Evolutionary conservation across 2,113 vertebrate species (phyloP).

Genomic region (Perognathus longimembris): DNA sequence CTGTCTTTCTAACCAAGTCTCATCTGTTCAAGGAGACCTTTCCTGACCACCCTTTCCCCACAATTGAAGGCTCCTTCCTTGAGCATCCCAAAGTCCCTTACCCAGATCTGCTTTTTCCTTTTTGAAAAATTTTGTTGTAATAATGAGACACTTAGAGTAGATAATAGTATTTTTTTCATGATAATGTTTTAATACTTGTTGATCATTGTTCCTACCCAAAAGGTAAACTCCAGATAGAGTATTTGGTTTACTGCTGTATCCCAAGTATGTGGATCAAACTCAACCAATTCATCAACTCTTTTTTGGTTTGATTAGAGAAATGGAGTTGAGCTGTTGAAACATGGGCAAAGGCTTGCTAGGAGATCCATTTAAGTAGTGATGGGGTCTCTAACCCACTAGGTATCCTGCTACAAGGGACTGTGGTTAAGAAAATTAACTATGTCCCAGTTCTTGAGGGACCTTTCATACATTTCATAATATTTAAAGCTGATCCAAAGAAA

Average conservation of each 20-base stretch:
- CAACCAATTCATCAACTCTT: not conserved
- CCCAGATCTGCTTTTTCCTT: not conserved
- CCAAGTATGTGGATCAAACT: not conserved
- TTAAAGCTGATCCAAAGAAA: not conserved
- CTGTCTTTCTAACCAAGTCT: not conserved
- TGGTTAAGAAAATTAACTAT: conserved; percentile 1
- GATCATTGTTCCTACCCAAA: not conserved
- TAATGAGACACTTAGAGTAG: not conserved
- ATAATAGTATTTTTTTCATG: too few relatives aligned
- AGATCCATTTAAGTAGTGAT: not conserved
- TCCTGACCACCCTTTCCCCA: not conserved
- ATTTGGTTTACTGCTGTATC: conserved; percentile 5
- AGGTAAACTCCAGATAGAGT: not conserved
- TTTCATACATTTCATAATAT: not conserved
- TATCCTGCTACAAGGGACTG: not conserved
- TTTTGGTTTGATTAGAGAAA: not conserved
- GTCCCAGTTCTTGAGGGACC: not conserved
- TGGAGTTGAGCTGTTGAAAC: not conserved
- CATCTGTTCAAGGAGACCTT: not conserved
- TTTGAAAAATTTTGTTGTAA: not conserved
- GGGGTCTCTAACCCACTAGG: not conserved
- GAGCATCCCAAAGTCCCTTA: not conserved
- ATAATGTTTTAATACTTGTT: conserved; percentile 8
- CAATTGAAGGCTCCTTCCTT: not conserved
- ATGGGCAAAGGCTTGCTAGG: not conserved